Evolutionary conservation across 1,140 invertebrate species (phyloP), one percentile per base, ranked within the genome.

Genomic region (Penaeus chinensis): DNA sequence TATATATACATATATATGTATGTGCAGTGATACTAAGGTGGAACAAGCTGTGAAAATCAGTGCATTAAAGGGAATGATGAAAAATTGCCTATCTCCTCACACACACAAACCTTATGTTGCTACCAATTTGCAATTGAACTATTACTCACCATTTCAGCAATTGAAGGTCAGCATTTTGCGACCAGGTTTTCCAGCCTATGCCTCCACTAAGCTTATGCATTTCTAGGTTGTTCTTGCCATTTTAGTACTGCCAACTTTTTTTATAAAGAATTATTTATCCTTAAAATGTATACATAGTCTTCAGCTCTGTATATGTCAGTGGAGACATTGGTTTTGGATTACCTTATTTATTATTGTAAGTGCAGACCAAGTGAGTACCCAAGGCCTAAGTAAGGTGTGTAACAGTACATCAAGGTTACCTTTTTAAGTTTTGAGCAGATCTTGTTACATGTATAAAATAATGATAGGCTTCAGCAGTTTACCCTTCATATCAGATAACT

Each of bases 401-500:
- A 37, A 66, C 20, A 65, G 61, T 78, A 65, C 32, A 62, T 84
- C n/a, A 32, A 61, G 47, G 37, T 74, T 60, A 47, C 18, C 74
- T 78, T 24, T 54, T 37, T 47, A 24, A 42, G 37, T 80, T 62
- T 71, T 63, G 81, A 60, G 78, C 76, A 86, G 84, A 27, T 66
- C 81, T 71, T 80, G 42, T 86, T 81, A 66, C 66, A 32, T 80
- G 84, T 85, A 79, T 66, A 63, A 78, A 65, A 8, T 42, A 80
- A 71, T 71, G 22, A 27, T 71, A 86, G 78, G n/a, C 77, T 60
- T 86, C 78, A 61, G 65, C 78, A 84, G 76, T 74, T 83, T 84
- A 76, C 19, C 77, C 47, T 85, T 85, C 77, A 81, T 86, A 66
- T 86, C 78, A 77, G 66, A 22, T 82, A 87, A 77, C 71, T 87